Percentiles rank a stretch among this genome's conserved stretches.
Evolutionary conservation across 1,140 invertebrate genomes (phyloP).

Genomic region (Macrosteles quadrilineatus): DNA sequence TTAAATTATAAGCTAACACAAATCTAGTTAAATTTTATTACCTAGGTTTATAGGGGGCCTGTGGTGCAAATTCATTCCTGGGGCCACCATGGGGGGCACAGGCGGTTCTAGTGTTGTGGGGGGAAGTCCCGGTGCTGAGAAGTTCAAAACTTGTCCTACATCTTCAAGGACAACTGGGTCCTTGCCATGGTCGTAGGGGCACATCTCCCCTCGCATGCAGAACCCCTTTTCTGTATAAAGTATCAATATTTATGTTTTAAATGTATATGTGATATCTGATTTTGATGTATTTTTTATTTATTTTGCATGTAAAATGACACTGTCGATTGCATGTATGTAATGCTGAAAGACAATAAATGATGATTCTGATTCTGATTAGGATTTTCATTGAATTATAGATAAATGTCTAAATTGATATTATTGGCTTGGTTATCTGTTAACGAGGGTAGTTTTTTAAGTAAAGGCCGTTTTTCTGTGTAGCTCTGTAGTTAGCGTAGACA

Average conservation of each 20-base stretch:
- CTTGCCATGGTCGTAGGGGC: slow-evolving; percentile 92
- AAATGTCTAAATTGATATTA: slow-evolving; percentile 8
- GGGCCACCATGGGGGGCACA: not conserved
- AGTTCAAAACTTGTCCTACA: slow-evolving; percentile 48
- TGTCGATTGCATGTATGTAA: too few relatives aligned
- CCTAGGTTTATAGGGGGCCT: not conserved
- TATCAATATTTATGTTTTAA: not conserved
- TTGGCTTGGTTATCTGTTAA: not conserved
- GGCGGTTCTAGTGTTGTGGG: slow-evolving; percentile 42
- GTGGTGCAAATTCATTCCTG: not conserved
- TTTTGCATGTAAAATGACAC: too few relatives aligned
- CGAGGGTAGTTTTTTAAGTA: too few relatives aligned
- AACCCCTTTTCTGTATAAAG: slow-evolving; percentile 78
- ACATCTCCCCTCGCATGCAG: slow-evolving; percentile 93
- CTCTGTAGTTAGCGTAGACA: not conserved
- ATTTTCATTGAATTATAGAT: not conserved
- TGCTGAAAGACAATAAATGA: too few relatives aligned
- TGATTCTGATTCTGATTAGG: not conserved
- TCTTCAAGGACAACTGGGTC: slow-evolving; percentile 94
- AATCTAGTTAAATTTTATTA: too few relatives aligned
- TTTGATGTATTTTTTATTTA: not conserved
- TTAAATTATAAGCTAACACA: too few relatives aligned
- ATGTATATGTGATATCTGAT: not conserved
- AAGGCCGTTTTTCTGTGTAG: too few relatives aligned
- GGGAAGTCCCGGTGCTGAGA: slow-evolving; percentile 25